Evolutionary conservation across 2,888 invertebrate species (phyloP), one percentile per base, ranked within the genome.

Genomic region (Sphaerophoria taeniata): DNA sequence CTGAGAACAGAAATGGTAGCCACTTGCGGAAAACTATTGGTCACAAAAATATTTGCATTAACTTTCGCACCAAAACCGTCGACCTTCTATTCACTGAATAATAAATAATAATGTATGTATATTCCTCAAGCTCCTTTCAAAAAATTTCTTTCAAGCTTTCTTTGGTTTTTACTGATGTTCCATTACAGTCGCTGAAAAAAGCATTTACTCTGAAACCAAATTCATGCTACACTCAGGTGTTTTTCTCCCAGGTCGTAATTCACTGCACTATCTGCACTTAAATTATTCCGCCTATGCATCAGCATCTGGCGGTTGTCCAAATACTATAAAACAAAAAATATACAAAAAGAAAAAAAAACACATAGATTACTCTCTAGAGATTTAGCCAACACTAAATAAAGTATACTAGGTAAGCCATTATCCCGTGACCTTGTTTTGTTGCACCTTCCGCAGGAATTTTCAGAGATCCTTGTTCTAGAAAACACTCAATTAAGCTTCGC

Each of bases 261-360:
- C 39, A 51, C 67, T 51, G 39, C 47, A 39, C 49, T 58, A 49
- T 67, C 55, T 67, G 47, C 65, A 65, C 39, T 39, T 58, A 47
- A 65, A 65, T 65, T 65, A 65, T 65, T 65, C 49, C 14, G 16
- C 63, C 56, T 56, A 65, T 58, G 58, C 31, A 67, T 34, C 73
- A 34, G 56, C 56, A 43, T 14, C 24, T 75, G 65, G 65, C 67
- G 31, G 33, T 39, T 24, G 24, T 75, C 67, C 75, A 75, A 67
- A 4, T 51, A 36, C 49, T 33, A 7, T 24, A 16, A 9, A 16
- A 14, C 34, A 9, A 65, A 45, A 6, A 34, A 16, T 4, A 14
- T 11, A 47, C 5, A 36, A 36, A 9, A 4, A 31, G n/a, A 55
- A 33, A 4, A 14, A 7, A 34, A 49, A n/a, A n/a, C n/a, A n/a